Evolutionary conservation across 2,888 invertebrate genomes (phyloP), one percentile per base, ranked within the genome.

Genomic region (Sesamia inferens): DNA sequence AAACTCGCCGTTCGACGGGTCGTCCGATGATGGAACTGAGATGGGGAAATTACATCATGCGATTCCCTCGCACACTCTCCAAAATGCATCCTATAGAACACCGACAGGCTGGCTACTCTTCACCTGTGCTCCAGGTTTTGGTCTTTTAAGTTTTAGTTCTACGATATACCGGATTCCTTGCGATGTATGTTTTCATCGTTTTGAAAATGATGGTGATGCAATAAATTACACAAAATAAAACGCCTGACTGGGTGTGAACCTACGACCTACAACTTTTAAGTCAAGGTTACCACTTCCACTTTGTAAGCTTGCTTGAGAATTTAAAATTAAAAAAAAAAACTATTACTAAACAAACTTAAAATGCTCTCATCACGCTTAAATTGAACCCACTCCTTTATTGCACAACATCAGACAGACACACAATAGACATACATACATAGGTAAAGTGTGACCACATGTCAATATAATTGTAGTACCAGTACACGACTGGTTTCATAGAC

Each of bases 381-480:
- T 39, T 11, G 5, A 77, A 48, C 69, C 64, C 78, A 78, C 78
- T 63, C 71, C 57, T 58, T 44, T 22, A 72, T 79, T 79, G 74
- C 79, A 68, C 59, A 79, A 79, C 5, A 55, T 48, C 14, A 54
- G 64, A n/a, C 71, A 66, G 62, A 55, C 44, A 76, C 58, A 78
- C 44, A 61, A 51, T 5, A 71, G 1, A 55, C n/a, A 5, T n/a
- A 22, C 14, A 31, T 2, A 47, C 1, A 57, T 0, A 63, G 31
- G 19, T 77, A 79, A 66, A 68, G 22, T 78, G 68, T 78, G 68
- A 54, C 22, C 72, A 65, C 39, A 82, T 83, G 79, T 68, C 58
- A 66, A 68, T 68, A 78, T 42, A 63, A 71, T 44, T 54, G 66
- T 65, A 83, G 79, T 65, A 68, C 63, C 54, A 8, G 57, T 54